Percentiles rank a stretch among this genome's conserved stretches.
phyloP scores from a whole-genome alignment of 2,797 vertebrate species.

The Malacoctenus gilli region DNA sequence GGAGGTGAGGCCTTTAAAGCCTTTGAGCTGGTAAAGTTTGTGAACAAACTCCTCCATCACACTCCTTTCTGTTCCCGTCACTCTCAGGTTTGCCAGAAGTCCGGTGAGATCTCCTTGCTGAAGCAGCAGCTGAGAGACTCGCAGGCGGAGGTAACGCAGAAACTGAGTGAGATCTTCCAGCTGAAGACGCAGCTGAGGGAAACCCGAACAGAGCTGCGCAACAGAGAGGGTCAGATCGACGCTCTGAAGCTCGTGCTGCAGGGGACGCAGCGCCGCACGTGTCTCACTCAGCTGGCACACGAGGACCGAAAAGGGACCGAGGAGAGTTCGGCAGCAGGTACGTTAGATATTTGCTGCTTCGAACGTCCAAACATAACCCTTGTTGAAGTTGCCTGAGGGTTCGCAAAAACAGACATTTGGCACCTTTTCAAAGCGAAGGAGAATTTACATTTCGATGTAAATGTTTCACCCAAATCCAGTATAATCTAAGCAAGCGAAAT shows the following conservation, averaged over 20 bases:
- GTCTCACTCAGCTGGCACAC: constrained; percentile 36
- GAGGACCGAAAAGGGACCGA: constrained; percentile 59
- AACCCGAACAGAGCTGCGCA: constrained; percentile 83
- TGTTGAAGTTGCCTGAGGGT: too few species aligned
- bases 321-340: constrained; percentile 60
- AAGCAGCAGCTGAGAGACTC: constrained; percentile 96
- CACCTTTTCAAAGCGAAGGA: too few species aligned
- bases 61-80: too few species aligned
- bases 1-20: constrained; percentile 82
- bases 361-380: too few species aligned
- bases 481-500: too few species aligned
- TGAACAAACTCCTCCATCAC: too few species aligned
- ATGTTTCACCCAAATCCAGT: too few species aligned
- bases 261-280: constrained; percentile 58
- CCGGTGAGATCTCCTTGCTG: constrained; percentile 93
- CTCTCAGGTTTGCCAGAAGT: constrained; percentile 95
- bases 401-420: too few species aligned
- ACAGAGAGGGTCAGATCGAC: constrained; percentile 86
- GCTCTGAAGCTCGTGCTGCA: constrained; percentile 83
- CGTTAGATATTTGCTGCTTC: too few species aligned
- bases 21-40: too few species aligned
- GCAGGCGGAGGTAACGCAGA: constrained; percentile 93
- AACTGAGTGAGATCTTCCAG: constrained; percentile 93
- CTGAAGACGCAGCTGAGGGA: constrained; percentile 94
- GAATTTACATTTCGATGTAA: too few species aligned